Conservation (phyloP, 2,797 vertebrate species). For the Spondyliosoma cantharus region DNA sequence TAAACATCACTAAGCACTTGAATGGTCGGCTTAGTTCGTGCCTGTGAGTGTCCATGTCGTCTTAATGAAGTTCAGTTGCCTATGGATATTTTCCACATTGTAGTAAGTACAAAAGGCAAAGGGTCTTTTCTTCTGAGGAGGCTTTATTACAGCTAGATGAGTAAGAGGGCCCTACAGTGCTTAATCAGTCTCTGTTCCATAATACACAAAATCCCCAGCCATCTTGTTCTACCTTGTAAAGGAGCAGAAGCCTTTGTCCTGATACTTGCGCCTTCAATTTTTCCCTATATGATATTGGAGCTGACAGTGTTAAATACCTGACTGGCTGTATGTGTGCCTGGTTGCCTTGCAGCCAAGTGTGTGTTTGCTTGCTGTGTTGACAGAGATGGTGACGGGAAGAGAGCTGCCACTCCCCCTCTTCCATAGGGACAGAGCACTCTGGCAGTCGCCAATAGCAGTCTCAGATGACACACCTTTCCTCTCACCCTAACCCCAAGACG, state of each 20-base stretch:
- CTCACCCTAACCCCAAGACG: slow-evolving; percentile 33
- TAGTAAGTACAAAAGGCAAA: slow-evolving; percentile 28
- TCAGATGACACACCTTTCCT: slow-evolving; percentile 69
- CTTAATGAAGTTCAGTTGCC: slow-evolving; percentile 34
- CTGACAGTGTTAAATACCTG: slow-evolving; percentile 58
- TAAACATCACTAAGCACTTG: neutral
- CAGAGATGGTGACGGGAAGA: slow-evolving; percentile 65
- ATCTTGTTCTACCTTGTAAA: slow-evolving; percentile 52
- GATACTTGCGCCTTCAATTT: neutral
- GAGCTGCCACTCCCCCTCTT: slow-evolving; percentile 46
- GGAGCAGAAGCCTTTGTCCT: slow-evolving; percentile 39
- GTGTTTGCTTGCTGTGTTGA: slow-evolving; percentile 72
- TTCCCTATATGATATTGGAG: slow-evolving; percentile 20
- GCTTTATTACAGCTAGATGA: slow-evolving; percentile 51
- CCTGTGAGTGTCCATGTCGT: neutral
- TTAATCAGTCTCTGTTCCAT: slow-evolving; percentile 57
- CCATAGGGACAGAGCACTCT: slow-evolving; percentile 56
- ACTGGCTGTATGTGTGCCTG: slow-evolving; percentile 30
- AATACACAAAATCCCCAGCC: slow-evolving; percentile 57
- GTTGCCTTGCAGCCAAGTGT: slow-evolving; percentile 54
- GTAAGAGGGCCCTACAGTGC: slow-evolving; percentile 38
- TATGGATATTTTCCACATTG: slow-evolving; percentile 27
- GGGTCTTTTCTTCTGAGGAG: slow-evolving; percentile 52
- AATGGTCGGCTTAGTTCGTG: neutral
- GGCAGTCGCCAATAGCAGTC: slow-evolving; percentile 51